Percentiles rank a stretch among this genome's conserved stretches.
Evolutionary conservation across 2,113 vertebrate genomes (phyloP).

Genomic region (Ctenodactylus gundi): DNA sequence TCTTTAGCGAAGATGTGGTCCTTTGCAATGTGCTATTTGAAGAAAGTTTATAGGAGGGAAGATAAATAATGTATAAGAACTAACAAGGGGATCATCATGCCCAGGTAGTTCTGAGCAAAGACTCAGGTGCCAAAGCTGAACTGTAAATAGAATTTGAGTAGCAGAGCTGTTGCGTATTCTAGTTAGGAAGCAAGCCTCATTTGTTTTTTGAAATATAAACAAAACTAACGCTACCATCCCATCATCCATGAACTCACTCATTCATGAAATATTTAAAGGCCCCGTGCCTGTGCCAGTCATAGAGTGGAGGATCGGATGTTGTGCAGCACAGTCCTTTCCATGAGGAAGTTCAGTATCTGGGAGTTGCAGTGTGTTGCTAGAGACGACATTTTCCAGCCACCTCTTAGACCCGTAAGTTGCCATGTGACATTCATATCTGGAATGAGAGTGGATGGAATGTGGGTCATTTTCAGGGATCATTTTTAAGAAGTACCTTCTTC

Average conservation of each 20-base stretch:
- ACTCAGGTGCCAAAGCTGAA: not conserved
- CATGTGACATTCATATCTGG: not conserved
- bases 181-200: not conserved
- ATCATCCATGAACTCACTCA: not conserved
- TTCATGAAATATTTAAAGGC: constrained; percentile 41
- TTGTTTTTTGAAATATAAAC: constrained; percentile 9
- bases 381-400: not conserved
- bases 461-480: not conserved
- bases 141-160: constrained; percentile 12
- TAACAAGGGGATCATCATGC: constrained; percentile 41
- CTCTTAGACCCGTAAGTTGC: not conserved
- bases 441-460: not conserved
- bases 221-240: not conserved
- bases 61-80: constrained; percentile 72
- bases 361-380: not conserved
- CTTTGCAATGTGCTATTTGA: constrained; percentile 63
- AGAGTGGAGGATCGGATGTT: not conserved
- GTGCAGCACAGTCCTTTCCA: too few relatives aligned
- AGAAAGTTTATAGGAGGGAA: constrained; percentile 66
- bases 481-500: not conserved
- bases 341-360: not conserved
- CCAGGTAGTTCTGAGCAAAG: not conserved
- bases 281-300: not conserved
- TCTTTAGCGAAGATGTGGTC: constrained; percentile 59
- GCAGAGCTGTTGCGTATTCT: not conserved